These are phyloP conservation scores for Protosalanx chinensis DNA, from an alignment of 2,797 vertebrate species.

Conservation along the genomic window DNA sequence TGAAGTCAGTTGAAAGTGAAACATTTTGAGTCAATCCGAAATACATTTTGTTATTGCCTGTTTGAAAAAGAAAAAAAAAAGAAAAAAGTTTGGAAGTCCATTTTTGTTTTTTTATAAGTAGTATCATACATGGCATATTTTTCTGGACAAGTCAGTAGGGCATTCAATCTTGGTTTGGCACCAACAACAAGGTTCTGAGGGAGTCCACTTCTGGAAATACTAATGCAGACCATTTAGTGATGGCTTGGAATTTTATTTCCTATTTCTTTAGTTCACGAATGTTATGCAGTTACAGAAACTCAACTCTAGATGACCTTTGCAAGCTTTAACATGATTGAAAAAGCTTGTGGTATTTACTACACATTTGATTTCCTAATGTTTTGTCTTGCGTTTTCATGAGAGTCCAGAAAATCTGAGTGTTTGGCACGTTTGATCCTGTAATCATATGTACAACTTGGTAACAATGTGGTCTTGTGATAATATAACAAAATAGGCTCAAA, in stretches of 20 bases:
- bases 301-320: background rate
- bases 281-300: background rate
- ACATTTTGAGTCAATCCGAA: constrained; percentile 31
- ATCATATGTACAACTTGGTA: background rate
- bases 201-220: background rate
- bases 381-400: background rate
- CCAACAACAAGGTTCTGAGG: background rate
- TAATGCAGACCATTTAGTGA: background rate
- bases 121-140: background rate
- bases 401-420: background rate
- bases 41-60: constrained; percentile 45
- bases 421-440: background rate
- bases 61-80: background rate
- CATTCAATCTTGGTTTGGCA: constrained; percentile 6
- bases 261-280: background rate
- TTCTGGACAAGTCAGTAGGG: background rate
- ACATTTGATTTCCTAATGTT: background rate
- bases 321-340: background rate
- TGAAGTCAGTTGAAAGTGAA: constrained; percentile 36
- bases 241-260: background rate
- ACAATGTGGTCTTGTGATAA: background rate
- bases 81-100: background rate
- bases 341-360: background rate
- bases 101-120: constrained; percentile 19
- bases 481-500: background rate